Percentiles rank a stretch among this genome's conserved stretches.
Conservation (phyloP, 1,140 invertebrate species). For the Pogonomyrmex barbatus region DNA sequence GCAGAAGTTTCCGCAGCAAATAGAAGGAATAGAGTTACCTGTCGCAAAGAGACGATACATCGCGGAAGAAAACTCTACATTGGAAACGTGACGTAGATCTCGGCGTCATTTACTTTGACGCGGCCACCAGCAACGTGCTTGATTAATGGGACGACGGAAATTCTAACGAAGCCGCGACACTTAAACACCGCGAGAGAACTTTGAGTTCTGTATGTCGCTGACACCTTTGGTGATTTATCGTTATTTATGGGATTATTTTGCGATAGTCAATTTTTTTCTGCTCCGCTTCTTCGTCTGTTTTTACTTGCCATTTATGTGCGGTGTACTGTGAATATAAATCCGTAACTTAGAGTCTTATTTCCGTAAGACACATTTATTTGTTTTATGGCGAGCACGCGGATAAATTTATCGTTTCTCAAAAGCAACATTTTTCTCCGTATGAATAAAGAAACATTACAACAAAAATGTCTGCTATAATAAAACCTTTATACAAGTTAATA, state of each 20-base stretch:
- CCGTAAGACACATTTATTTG: not conserved
- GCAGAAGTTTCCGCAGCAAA: constrained; percentile 6
- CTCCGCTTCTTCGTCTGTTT: not conserved
- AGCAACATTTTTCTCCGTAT: not conserved
- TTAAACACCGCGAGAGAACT: constrained; percentile 33
- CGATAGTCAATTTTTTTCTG: not conserved
- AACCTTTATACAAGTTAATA: not conserved
- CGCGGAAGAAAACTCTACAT: constrained; percentile 13
- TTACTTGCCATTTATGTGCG: constrained; percentile 19
- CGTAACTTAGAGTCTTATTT: constrained; percentile 3
- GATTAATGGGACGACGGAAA: constrained; percentile 63
- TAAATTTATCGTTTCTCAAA: not conserved
- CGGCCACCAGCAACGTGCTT: constrained; percentile 21
- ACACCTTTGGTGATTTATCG: constrained; percentile 39
- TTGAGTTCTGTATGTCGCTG: constrained; percentile 36
- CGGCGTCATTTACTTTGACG: constrained; percentile 48
- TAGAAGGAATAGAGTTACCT: constrained; percentile 18
- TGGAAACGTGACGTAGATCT: constrained; percentile 25
- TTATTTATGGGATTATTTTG: constrained; percentile 56
- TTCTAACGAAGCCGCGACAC: constrained; percentile 56
- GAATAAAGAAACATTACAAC: not conserved
- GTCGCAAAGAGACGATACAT: constrained; percentile 13
- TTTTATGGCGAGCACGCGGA: not conserved
- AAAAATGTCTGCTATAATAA: constrained; percentile 7
- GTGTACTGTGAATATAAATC: constrained; percentile 15